Evolutionary conservation across 2,888 invertebrate species (phyloP).

Genomic region (Melanostoma scalare): DNA sequence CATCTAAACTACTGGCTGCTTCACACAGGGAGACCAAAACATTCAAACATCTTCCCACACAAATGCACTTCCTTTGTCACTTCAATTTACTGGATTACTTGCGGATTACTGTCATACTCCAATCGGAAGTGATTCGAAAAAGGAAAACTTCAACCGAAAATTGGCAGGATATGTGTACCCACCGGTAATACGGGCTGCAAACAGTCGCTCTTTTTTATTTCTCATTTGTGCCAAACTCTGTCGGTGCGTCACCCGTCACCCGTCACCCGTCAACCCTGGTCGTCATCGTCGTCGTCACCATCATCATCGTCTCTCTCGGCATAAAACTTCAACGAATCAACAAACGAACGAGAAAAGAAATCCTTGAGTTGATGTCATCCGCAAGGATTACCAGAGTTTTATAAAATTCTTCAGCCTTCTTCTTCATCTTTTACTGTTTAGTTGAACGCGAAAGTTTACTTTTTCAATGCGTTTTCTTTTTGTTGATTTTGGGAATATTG

Average conservation of each 20-base stretch:
- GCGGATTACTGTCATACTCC: constrained; percentile 53
- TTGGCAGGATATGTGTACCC: constrained; percentile 48
- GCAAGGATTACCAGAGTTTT: constrained; percentile 63
- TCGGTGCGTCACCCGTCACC: constrained; percentile 14
- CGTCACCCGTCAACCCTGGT: constrained; percentile 1
- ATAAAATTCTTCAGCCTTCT: constrained; percentile 32
- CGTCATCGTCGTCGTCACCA: not conserved
- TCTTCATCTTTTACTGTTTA: constrained; percentile 1
- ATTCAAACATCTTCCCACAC: constrained; percentile 13
- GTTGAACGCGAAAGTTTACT: constrained; percentile 55
- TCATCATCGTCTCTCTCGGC: not conserved
- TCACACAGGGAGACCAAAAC: not conserved
- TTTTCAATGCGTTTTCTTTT: constrained; percentile 56
- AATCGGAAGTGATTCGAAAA: constrained; percentile 53
- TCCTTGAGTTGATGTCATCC: constrained; percentile 65
- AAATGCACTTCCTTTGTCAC: constrained; percentile 35
- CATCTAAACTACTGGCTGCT: too few relatives aligned
- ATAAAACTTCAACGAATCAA: constrained; percentile 53
- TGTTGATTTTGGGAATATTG: constrained; percentile 2
- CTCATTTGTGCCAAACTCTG: not conserved
- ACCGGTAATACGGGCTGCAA: constrained; percentile 34
- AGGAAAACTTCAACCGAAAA: constrained; percentile 41
- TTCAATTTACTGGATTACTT: constrained; percentile 44
- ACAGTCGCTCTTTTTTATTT: not conserved
- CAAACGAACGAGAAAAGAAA: constrained; percentile 52